Evolutionary conservation across 2,888 invertebrate species (phyloP).

Genomic region (Cataglyphis altisquamis): DNA sequence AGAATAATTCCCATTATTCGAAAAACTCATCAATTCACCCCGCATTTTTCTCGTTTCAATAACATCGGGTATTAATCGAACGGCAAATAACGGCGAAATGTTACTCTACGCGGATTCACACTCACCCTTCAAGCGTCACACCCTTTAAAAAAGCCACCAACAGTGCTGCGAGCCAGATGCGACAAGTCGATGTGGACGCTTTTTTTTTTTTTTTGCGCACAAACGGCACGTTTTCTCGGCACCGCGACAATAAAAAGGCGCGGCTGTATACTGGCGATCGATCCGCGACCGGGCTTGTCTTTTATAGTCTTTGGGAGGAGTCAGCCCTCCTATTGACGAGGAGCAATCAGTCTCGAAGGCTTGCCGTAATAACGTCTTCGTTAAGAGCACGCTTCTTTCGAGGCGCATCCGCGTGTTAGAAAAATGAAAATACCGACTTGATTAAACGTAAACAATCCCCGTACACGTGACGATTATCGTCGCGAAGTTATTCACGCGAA

Average conservation of each 20-base stretch:
- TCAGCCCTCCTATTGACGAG: slow-evolving; percentile 39
- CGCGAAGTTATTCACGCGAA: neutral
- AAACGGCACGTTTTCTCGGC: slow-evolving; percentile 33
- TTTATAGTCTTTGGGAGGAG: slow-evolving; percentile 45
- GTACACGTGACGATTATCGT: slow-evolving; percentile 14
- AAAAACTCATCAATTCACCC: slow-evolving; percentile 10
- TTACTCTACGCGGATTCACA: slow-evolving; percentile 7
- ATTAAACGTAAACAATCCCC: slow-evolving; percentile 39
- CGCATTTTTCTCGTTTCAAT: slow-evolving; percentile 16
- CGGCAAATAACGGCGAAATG: neutral
- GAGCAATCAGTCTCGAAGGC: slow-evolving; percentile 50
- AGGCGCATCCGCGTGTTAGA: slow-evolving; percentile 16
- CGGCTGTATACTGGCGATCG: slow-evolving; percentile 41
- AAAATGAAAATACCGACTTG: slow-evolving; percentile 42
- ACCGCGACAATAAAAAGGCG: slow-evolving; percentile 44
- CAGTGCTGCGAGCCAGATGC: slow-evolving; percentile 10
- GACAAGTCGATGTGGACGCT: neutral
- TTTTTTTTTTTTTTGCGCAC: slow-evolving; percentile 13
- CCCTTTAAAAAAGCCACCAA: neutral
- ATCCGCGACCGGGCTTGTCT: slow-evolving; percentile 48
- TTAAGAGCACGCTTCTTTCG: slow-evolving; percentile 43
- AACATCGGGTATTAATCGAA: neutral
- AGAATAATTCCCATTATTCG: slow-evolving; percentile 10
- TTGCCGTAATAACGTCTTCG: slow-evolving; percentile 49
- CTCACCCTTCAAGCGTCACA: slow-evolving; percentile 37